phyloP scores from a whole-genome alignment of 2,113 vertebrate genomes.

The Mesembrinibis cayennensis region DNA sequence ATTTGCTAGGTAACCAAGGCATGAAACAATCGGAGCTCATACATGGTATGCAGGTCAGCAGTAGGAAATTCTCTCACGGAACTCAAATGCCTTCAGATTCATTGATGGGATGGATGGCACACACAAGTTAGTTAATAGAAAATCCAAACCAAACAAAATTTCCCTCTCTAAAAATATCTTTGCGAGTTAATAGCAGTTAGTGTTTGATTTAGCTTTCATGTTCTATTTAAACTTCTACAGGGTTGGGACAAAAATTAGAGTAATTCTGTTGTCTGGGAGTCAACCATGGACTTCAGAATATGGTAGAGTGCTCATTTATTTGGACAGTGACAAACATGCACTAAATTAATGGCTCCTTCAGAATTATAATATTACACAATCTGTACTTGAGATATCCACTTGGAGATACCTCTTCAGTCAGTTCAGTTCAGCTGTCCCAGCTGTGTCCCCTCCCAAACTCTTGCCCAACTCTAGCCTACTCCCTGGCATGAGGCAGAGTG shows the following conservation, averaged over 20 bases:
- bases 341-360: not conserved
- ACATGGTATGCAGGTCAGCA: not conserved
- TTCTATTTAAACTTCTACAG: not conserved
- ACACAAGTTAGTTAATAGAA: not conserved
- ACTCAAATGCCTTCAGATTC: not conserved
- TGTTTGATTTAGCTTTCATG: not conserved
- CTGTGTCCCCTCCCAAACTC: not conserved
- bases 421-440: not conserved
- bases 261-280: not conserved
- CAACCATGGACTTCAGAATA: not conserved
- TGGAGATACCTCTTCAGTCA: not conserved
- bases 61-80: not conserved
- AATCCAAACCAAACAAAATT: not conserved
- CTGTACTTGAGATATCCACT: not conserved
- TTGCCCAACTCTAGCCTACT: not conserved
- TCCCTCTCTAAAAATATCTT: not conserved
- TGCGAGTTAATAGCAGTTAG: not conserved
- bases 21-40: not conserved
- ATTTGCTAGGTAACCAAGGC: not conserved
- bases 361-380: not conserved
- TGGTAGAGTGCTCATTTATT: not conserved
- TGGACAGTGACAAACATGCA: not conserved
- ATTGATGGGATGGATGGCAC: not conserved
- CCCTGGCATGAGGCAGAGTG: not conserved
- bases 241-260: not conserved